Evolutionary conservation across 2,797 vertebrate genomes (phyloP), one percentile per base, ranked within the genome.

Genomic region (Peromyscus eremicus): DNA sequence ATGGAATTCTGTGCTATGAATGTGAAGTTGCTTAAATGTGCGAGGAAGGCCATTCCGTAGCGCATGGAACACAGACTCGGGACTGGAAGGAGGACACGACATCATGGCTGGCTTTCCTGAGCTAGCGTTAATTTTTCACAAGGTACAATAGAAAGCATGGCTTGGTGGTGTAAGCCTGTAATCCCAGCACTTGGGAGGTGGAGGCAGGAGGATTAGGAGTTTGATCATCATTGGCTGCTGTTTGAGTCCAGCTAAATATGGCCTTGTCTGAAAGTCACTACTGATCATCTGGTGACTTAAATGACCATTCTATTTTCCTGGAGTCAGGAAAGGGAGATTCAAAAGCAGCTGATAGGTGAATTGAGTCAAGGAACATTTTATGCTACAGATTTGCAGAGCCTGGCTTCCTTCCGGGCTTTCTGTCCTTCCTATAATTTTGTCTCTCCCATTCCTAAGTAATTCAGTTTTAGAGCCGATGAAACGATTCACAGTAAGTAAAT

Each of bases 11-110:
- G 93, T 4, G 70, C 64, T 13, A 32, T 3, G 5, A n/a, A 0
- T 23, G 19, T 57, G 14, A 96, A 84, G 60, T 96, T 97, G 96
- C 91, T 80, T 40, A 97, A 23, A 25, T 96, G 93, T 37, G 34
- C 0, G 2, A 95, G 1, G 37, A 94, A 37, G 57, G 94, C 96
- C 64, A 96, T 71, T 76, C 93, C 94, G 27, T 91, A 96, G 84
- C 94, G 91, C 21, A 68, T 49, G 60, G 97, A 94, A 43, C 97
- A 95, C 11, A 97, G 80, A 32, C 27, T 83, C 10, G 19, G 81
- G 77, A 89, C 96, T 97, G 70, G 68, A 97, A 97, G 83, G 12
- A 88, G 25, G 62, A 89, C 62, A 81, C 34, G 40, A 60, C 34
- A 71, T 83, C 82, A 94, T 9, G 21, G 21, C 37, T 95, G 60